These are phyloP conservation scores for Ispidina picta DNA, from an alignment of 2,797 vertebrate species.

Conservation along the genomic window DNA sequence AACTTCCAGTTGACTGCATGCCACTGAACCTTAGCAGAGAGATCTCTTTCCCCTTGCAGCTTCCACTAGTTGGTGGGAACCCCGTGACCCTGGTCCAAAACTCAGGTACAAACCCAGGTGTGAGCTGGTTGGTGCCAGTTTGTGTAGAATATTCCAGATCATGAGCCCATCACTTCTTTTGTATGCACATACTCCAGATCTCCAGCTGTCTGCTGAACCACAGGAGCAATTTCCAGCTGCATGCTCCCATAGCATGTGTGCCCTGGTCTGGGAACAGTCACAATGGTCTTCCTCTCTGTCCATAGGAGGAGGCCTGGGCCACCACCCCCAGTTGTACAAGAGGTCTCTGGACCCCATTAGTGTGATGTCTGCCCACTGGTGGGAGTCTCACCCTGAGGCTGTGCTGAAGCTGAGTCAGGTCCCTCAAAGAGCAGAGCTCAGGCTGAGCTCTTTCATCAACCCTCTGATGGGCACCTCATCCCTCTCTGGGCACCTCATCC, in stretches of 20 bases:
- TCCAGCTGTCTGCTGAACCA: background rate
- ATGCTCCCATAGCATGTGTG: background rate
- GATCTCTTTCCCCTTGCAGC: background rate
- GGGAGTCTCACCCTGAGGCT: background rate
- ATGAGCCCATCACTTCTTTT: background rate
- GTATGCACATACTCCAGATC: background rate
- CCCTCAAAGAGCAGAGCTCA: background rate
- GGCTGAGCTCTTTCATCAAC: background rate
- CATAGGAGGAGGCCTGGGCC: background rate
- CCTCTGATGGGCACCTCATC: no score
- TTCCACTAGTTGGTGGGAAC: background rate
- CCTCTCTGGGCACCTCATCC: background rate
- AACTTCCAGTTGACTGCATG: background rate
- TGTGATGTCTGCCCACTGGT: accelerated
- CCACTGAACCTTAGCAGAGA: background rate
- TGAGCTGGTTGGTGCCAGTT: background rate
- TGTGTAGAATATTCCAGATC: background rate
- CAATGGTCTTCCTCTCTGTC: background rate
- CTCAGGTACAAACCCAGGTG: background rate
- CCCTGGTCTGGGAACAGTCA: background rate
- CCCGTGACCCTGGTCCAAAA: background rate
- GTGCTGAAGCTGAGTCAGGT: background rate
- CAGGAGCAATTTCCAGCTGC: background rate
- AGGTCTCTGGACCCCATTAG: accelerated
- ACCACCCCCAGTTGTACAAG: background rate